Evolutionary conservation across 1,140 invertebrate species (phyloP).

Genomic region (Psilanteris sp.): DNA sequence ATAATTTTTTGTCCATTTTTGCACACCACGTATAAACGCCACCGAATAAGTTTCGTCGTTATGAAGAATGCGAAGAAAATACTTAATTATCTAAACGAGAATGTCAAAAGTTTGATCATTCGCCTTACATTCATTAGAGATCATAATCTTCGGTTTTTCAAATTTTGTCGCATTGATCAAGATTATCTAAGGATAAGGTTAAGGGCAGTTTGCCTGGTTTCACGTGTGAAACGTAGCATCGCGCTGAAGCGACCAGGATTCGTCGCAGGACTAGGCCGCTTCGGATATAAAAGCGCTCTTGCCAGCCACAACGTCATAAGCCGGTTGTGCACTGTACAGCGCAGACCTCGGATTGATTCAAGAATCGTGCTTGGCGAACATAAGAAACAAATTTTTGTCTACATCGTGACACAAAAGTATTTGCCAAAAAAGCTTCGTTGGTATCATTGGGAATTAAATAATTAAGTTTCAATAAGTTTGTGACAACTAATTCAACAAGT

Average conservation of each 20-base stretch:
- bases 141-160: too few species aligned
- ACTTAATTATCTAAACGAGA: too few species aligned
- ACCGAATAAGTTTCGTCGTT: too few species aligned
- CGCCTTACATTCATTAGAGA: too few species aligned
- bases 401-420: slow-evolving; percentile 6
- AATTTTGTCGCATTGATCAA: too few species aligned
- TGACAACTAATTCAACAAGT: background rate
- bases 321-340: slow-evolving; percentile 64
- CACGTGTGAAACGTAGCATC: slow-evolving; percentile 36
- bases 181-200: slow-evolving; percentile 34
- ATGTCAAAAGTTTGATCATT: too few species aligned
- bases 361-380: slow-evolving; percentile 44
- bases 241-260: slow-evolving; percentile 42
- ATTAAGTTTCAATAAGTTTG: slow-evolving; percentile 7
- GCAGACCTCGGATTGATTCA: slow-evolving; percentile 45
- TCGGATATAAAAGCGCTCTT: slow-evolving; percentile 65
- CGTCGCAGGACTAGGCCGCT: slow-evolving; percentile 54
- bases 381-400: slow-evolving; percentile 28
- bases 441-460: slow-evolving; percentile 1
- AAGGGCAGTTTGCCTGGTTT: slow-evolving; percentile 41
- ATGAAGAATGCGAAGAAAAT: too few species aligned
- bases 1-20: too few species aligned
- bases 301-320: slow-evolving; percentile 59
- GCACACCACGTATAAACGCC: too few species aligned
- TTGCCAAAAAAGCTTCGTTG: background rate